Conservation (phyloP, 1,140 invertebrate genomes). For the Panagrolaimus sp. region DNA sequence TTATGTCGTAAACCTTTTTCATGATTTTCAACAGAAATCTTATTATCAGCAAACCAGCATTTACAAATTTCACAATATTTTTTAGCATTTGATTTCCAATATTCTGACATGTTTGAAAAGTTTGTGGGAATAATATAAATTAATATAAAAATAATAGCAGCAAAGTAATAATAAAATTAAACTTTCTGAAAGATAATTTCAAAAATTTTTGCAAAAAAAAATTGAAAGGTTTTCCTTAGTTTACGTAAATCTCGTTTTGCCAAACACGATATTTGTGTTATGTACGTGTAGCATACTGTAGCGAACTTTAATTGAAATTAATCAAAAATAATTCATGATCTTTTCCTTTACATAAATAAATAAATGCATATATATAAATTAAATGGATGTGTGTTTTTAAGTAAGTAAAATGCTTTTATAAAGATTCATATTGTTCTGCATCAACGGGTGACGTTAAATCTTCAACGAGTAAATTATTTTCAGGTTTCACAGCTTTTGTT, state of each 20-base stretch:
- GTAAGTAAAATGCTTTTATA: not conserved
- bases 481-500: not conserved
- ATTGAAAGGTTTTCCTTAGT: too few species aligned
- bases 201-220: too few species aligned
- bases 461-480: not conserved
- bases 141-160: not conserved
- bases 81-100: constrained; percentile 89
- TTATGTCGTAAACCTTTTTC: constrained; percentile 81
- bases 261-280: too few species aligned
- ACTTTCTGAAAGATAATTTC: too few species aligned
- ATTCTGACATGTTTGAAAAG: constrained; percentile 70
- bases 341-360: too few species aligned
- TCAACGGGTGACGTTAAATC: constrained; percentile 2
- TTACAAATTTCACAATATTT: constrained; percentile 97
- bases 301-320: too few species aligned
- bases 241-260: too few species aligned
- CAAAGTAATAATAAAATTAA: too few species aligned
- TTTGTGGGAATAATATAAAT: not conserved
- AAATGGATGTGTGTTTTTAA: too few species aligned
- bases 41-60: constrained; percentile 95
- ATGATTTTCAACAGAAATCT: constrained; percentile 89
- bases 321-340: too few species aligned
- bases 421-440: constrained; percentile 13
- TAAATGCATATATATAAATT: too few species aligned
- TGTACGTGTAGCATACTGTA: too few species aligned